phyloP scores from a whole-genome alignment of 2,113 vertebrate genomes.

The Illadopsis cleaveri region DNA sequence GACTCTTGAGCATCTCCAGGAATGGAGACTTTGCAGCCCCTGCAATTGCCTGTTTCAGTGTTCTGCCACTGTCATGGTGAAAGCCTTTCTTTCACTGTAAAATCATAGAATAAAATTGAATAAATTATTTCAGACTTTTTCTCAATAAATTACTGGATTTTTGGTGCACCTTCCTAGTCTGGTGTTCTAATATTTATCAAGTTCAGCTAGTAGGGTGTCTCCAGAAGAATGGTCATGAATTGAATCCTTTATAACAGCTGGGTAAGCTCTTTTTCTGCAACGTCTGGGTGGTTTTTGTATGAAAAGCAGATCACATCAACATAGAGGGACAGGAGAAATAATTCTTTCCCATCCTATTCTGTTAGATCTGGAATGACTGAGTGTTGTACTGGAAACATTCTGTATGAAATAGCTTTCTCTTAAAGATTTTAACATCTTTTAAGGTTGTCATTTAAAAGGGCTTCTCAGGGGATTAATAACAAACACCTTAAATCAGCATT shows the following conservation, averaged over 20 bases:
- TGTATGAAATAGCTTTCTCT: neutral
- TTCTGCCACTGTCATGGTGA: neutral
- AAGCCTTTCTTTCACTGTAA: neutral
- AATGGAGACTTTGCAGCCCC: neutral
- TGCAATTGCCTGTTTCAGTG: neutral
- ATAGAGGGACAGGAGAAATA: neutral
- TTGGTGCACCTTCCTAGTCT: neutral
- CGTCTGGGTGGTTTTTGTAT: neutral
- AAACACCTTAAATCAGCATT: neutral
- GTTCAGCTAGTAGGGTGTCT: neutral
- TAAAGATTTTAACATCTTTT: neutral
- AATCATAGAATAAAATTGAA: neutral
- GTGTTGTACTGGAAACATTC: neutral
- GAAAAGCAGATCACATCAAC: neutral
- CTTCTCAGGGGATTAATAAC: neutral
- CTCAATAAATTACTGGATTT: neutral
- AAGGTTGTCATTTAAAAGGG: neutral
- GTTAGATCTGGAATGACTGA: neutral
- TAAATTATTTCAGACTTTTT: neutral
- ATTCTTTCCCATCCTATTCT: neutral
- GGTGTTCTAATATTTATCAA: neutral
- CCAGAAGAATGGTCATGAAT: neutral
- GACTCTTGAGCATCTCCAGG: neutral
- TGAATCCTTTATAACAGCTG: neutral
- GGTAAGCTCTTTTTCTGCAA: neutral